Conservation (phyloP, 2,113 vertebrate species). For the Poeciliopsis retropinna region DNA sequence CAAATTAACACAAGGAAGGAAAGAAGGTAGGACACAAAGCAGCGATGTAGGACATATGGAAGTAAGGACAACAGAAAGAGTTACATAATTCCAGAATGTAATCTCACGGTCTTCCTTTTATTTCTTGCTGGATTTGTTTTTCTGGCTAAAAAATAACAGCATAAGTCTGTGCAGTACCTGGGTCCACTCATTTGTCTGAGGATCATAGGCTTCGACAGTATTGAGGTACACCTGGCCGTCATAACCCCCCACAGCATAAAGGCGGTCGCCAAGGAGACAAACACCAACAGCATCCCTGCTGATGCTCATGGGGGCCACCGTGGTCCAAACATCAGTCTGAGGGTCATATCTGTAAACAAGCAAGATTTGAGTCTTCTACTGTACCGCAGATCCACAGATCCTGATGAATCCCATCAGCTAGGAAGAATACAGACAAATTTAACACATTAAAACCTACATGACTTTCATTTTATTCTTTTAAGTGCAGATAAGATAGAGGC, state of each 20-base stretch:
- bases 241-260: slow-evolving; percentile 97
- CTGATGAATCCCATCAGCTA: too few species aligned
- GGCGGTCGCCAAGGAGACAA: slow-evolving; percentile 93
- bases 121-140: not conserved
- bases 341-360: slow-evolving; percentile 89
- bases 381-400: too few species aligned
- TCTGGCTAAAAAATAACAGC: slow-evolving; percentile 37
- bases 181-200: slow-evolving; percentile 97
- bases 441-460: too few species aligned
- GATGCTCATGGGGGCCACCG: slow-evolving; percentile 98
- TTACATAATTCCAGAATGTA: not conserved
- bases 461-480: too few species aligned
- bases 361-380: not conserved
- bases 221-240: slow-evolving; percentile 96
- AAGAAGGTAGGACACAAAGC: too few species aligned
- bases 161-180: slow-evolving; percentile 85
- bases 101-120: not conserved
- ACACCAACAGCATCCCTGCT: slow-evolving; percentile 97
- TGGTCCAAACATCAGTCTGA: slow-evolving; percentile 96
- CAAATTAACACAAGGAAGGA: too few species aligned
- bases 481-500: too few species aligned
- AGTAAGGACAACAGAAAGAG: too few species aligned
- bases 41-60: too few species aligned
- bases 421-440: too few species aligned
- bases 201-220: slow-evolving; percentile 96